Base-by-base conservation (phyloP, 2,113 vertebrate species). In the Halichoerus grypus region DNA sequence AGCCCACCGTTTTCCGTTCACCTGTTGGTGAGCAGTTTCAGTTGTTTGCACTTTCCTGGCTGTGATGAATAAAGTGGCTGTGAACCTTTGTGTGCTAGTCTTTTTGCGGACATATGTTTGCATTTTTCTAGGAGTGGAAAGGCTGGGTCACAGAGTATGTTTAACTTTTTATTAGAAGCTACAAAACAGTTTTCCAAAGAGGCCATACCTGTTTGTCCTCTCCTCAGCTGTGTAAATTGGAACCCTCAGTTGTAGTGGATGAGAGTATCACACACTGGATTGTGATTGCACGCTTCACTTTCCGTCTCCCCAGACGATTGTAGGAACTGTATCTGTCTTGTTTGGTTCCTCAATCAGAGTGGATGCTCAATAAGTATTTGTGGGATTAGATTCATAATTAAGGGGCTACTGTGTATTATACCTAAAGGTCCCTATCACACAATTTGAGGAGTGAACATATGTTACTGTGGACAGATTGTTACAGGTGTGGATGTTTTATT, bases 381-480 rank as follows among this genome's bases (percentile, higher is more conserved):
- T 88, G 74, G 61, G 88, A 96, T 95, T 91, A n/a, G 46, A 95
- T 65, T 85, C 69, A 22, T 93, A 91, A 93, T 88, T 93, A 88
- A 94, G n/a, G 77, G n/a, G 36, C 51, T 71, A 81, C 26, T 85
- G 5, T 71, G 89, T 46, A 42, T 77, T 84, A 81, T 88, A 36
- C 76, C 55, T 63, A 63, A 49, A 76, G 8, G 13, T 46, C 85
- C 88, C 69, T 65, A 55, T 13, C 59, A 85, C 28, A 61, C 22
- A 65, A 42, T 76, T 93, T 69, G 33, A 85, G 76, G 76, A 85
- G 42, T 59, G 92, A 93, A 96, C 39, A 22, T 53, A 55, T 71
- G 46, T 74, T 95, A 33, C 12, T 76, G 15, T 36, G 26, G 88
- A 95, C 16, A 96, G 71, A 80, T 55, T 94, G 21, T 91, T 88